Base-by-base conservation (phyloP, 2,113 vertebrate species). In the Trochalopteron elliotii region DNA sequence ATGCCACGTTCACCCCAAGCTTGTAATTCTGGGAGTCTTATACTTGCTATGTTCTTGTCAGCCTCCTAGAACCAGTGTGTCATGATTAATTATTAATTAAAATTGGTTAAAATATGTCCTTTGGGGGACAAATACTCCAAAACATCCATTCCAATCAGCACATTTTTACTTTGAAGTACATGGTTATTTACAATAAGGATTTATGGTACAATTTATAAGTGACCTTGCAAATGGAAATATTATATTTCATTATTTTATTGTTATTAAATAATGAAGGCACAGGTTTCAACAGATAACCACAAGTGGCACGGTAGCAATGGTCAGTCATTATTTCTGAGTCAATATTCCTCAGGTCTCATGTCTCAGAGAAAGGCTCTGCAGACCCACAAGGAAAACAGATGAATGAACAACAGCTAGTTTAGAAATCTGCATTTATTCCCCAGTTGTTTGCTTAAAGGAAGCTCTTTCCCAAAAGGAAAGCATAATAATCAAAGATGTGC, bases 51-150 rank as follows among this genome's bases (percentile, higher is more conserved):
- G 40, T 39, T 85, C 80, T 83, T 91, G 63, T 87, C 87, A 96
- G 89, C 84, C 78, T 94, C 31, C 59, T 40, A 77, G 47, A 91
- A 83, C 39, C 39, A 63, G 30, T 63, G 47, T 50, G 84, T 63
- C 75, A 52, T 22, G 47, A n/a, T 93, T 83, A 95, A 71, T 94
- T 68, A 91, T 91, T 85, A 88, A 95, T 64, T 49, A 30, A 69
- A 64, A 87, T 31, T 52, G 44, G 42, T 53, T 83, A 80, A 93
- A 92, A 53, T 50, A 83, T 11, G 64, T 77, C 28, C 61, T 95
- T 45, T 1, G 1, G 37, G 84, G 37, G 80, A 93, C 18, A 82
- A 78, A 87, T 91, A 82, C 59, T 91, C 83, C 92, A 78, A 64
- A 44, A 90, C 18, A 21, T 59, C 71, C 2, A 9, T 52, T 93